These are phyloP conservation scores for Pipra filicauda DNA, from an alignment of 2,113 vertebrate genomes.

Conservation along the genomic window DNA sequence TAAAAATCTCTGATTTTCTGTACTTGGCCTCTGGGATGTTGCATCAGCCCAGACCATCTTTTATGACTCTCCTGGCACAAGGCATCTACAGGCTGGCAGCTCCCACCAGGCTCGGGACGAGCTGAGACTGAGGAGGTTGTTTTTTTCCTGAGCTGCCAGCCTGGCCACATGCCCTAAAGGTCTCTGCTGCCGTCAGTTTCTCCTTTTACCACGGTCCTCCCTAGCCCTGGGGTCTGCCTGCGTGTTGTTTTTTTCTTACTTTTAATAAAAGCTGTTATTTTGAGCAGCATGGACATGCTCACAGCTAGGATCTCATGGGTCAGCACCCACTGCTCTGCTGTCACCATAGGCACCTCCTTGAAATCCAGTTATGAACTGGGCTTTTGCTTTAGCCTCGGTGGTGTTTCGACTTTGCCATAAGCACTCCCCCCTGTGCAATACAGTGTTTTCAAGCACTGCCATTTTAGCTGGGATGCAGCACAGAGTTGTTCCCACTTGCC, in stretches of 20 bases:
- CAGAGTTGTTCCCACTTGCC: background rate
- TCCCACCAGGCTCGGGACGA: accelerated
- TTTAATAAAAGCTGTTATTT: background rate
- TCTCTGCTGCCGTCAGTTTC: background rate
- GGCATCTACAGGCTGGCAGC: background rate
- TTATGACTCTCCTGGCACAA: accelerated
- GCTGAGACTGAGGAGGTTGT: background rate
- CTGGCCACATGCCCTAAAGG: background rate
- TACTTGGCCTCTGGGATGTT: background rate
- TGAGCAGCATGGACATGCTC: accelerated
- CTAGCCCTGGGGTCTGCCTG: background rate
- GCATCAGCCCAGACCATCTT: background rate
- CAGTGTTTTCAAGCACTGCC: background rate
- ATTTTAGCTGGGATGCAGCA: background rate
- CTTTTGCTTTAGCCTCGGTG: background rate
- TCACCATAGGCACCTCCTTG: background rate
- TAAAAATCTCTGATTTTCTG: background rate
- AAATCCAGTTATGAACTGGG: accelerated
- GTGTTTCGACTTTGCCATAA: background rate
- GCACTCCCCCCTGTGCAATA: background rate
- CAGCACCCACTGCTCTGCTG: background rate
- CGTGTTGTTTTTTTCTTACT: background rate
- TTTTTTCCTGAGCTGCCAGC: background rate
- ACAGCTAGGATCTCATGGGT: background rate
- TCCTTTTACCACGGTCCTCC: background rate